Conservation (phyloP, 2,888 invertebrate species). For the Pterostichus niger region DNA sequence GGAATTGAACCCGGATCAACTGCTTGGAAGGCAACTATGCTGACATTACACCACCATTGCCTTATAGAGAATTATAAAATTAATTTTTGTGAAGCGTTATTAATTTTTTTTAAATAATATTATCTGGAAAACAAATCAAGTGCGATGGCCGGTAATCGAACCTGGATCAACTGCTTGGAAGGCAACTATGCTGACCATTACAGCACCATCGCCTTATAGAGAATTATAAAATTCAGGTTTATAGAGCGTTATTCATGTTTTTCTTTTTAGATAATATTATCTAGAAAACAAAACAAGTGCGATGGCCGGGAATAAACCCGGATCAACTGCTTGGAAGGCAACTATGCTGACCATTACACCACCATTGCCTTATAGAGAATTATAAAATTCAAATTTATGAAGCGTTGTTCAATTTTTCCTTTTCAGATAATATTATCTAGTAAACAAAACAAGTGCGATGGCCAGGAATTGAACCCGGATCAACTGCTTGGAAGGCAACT, state of each 20-base stretch:
- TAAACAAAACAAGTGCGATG: conserved; percentile 48
- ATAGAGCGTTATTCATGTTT: too few relatives aligned
- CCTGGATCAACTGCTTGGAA: conserved; percentile 67
- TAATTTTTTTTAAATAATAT: too few relatives aligned
- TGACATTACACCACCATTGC: too few relatives aligned
- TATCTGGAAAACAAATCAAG: too few relatives aligned
- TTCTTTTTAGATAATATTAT: neutral
- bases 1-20: too few relatives aligned
- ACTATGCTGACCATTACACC: conserved; percentile 71
- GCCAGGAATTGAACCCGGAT: conserved; percentile 65
- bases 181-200: neutral
- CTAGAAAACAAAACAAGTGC: conserved; percentile 49
- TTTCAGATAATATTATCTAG: neutral
- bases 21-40: too few relatives aligned
- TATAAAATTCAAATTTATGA: too few relatives aligned
- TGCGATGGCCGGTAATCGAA: conserved; percentile 67
- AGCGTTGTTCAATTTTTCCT: too few relatives aligned
- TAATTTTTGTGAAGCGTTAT: too few relatives aligned
- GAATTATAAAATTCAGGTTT: too few relatives aligned
- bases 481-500: conserved; percentile 67
- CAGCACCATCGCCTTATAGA: too few relatives aligned
- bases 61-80: too few relatives aligned
- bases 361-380: conserved; percentile 68
- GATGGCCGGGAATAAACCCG: conserved; percentile 68
- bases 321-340: conserved; percentile 68